phyloP scores from a whole-genome alignment of 2,113 vertebrate species.

The Clarias magur region DNA sequence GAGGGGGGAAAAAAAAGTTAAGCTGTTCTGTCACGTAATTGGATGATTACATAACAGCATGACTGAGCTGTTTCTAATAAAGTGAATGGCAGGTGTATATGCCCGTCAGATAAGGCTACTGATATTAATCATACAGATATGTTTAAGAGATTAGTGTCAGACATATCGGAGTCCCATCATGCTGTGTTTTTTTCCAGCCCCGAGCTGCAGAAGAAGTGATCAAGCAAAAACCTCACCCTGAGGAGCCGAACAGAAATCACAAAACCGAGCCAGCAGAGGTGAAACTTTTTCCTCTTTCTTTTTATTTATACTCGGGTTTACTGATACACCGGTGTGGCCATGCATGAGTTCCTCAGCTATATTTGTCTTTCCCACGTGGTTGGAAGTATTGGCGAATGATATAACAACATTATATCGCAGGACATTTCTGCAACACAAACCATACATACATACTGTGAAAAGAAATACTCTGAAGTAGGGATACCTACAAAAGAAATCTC shows the following conservation, averaged over 20 bases:
- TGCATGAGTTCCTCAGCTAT: neutral
- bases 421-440: neutral
- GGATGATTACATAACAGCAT: neutral
- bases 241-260: constrained; percentile 59
- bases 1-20: no score
- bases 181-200: constrained; percentile 47
- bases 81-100: neutral
- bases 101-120: neutral
- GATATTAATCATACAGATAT: neutral
- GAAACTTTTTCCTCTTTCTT: constrained; percentile 19
- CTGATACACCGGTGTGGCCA: neutral
- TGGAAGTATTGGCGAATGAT: neutral
- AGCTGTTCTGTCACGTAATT: no score
- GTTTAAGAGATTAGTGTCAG: neutral
- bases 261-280: constrained; percentile 64
- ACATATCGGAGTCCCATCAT: neutral
- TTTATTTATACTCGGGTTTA: neutral
- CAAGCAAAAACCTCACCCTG: constrained; percentile 49
- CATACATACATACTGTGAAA: neutral
- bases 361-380: neutral
- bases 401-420: neutral
- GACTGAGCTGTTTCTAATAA: neutral
- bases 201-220: constrained; percentile 58
- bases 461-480: no score
- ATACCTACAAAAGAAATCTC: no score